Evolutionary conservation across 2,113 vertebrate species (phyloP).

Genomic region (Brachirus orientalis): DNA sequence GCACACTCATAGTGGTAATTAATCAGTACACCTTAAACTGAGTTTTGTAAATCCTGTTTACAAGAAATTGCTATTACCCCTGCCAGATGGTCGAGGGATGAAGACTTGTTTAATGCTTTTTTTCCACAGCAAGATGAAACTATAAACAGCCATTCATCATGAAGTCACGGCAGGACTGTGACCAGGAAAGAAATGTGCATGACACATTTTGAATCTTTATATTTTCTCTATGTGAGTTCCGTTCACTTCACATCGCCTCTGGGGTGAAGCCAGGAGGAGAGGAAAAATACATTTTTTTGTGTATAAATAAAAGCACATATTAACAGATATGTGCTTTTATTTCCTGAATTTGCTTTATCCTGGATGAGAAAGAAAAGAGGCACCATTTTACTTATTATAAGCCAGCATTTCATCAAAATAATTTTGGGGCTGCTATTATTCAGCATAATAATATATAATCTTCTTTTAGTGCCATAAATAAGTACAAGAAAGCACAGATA

Average conservation of each 20-base stretch:
- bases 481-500: too few species aligned
- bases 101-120: constrained; percentile 53
- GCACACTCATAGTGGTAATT: constrained; percentile 28
- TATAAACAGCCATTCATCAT: constrained; percentile 69
- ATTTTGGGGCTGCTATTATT: too few species aligned
- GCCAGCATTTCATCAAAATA: too few species aligned
- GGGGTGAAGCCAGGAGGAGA: constrained; percentile 20
- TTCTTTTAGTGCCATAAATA: too few species aligned
- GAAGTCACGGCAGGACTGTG: constrained; percentile 49
- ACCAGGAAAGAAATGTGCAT: constrained; percentile 41
- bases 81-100: constrained; percentile 49
- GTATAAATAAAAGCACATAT: constrained; percentile 23
- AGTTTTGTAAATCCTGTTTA: constrained; percentile 48
- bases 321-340: too few species aligned
- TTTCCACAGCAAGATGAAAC: constrained; percentile 61
- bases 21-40: constrained; percentile 13
- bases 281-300: constrained; percentile 12
- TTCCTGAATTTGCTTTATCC: neutral
- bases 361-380: too few species aligned
- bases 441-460: too few species aligned
- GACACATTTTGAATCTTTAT: constrained; percentile 53
- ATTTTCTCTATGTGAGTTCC: neutral
- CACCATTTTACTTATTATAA: too few species aligned
- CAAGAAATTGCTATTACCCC: constrained; percentile 50
- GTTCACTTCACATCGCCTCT: neutral